Evolutionary conservation across 2,888 invertebrate species (phyloP), one percentile per base, ranked within the genome.

Genomic region (Eupithecia inturbata): DNA sequence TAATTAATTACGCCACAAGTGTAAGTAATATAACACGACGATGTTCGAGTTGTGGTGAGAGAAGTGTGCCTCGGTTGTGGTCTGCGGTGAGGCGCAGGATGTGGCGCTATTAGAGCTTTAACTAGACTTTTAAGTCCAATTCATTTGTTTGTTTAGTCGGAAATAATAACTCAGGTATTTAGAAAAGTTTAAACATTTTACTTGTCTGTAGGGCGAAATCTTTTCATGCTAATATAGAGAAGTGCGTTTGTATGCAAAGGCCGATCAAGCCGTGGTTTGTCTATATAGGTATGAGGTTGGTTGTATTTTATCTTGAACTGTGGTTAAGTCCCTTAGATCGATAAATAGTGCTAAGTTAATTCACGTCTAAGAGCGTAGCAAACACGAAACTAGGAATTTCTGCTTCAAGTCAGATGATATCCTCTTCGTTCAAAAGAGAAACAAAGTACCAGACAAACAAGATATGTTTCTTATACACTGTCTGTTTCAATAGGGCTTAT

Each of bases 401-500:
- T 36, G 36, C 9, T 36, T 6, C 36, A 36, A 1, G 10, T 9
- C 9, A 9, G 36, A 36, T 9, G 9, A 36, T 36, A 9, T 36
- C 36, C 36, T 36, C 36, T 36, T 5, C 49, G n/a, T n/a, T n/a
- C 2, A 49, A 53, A 53, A 22, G 53, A 60, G 28, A 36, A 64
- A 39, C n/a, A 64, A 64, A 36, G n/a, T n/a, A n/a, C 1, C 12
- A 33, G 14, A 12, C 60, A n/a, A 5, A 28, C 28, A n/a, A 28
- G 16, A 60, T n/a, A 36, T n/a, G 64, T 64, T 36, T 64, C 31
- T 19, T 28, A 64, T 10, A 64, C 36, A 36, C 36, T 36, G 39
- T 33, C 14, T 64, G 33, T 31, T 64, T 33, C 36, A 36, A n/a
- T 33, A 36, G 22, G 16, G 66, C 66, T 66, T 66, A 66, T 66